Evolutionary conservation across 2,888 invertebrate species (phyloP).

Genomic region (Formica aserva): DNA sequence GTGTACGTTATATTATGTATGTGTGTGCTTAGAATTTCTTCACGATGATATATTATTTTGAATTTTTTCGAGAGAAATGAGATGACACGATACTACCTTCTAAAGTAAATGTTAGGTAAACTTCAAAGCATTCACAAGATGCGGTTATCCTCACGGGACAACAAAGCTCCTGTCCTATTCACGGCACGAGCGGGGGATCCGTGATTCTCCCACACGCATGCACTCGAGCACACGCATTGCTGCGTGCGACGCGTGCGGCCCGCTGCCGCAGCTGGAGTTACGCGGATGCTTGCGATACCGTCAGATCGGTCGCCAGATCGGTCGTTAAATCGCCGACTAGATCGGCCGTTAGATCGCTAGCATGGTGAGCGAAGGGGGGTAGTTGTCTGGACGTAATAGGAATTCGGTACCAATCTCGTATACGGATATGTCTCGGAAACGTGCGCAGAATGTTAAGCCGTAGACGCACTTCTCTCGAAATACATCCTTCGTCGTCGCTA

Average conservation of each 20-base stretch:
- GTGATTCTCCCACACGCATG: slow-evolving; percentile 42
- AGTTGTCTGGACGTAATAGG: slow-evolving; percentile 64
- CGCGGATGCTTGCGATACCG: slow-evolving; percentile 62
- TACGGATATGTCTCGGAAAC: slow-evolving; percentile 65
- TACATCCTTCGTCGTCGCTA: slow-evolving; percentile 20
- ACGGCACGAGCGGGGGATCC: slow-evolving; percentile 54
- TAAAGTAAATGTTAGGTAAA: slow-evolving; percentile 37
- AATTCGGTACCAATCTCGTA: slow-evolving; percentile 68
- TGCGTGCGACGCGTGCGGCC: neutral
- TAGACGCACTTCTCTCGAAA: slow-evolving; percentile 25
- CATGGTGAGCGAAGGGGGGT: slow-evolving; percentile 41
- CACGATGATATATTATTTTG: neutral
- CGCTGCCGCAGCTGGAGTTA: slow-evolving; percentile 59
- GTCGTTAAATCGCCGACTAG: slow-evolving; percentile 47
- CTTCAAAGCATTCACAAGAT: slow-evolving; percentile 18
- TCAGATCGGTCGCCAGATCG: slow-evolving; percentile 60
- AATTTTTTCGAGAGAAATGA: neutral
- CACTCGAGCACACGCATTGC: slow-evolving; percentile 27
- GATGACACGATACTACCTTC: slow-evolving; percentile 27
- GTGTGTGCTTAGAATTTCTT: neutral
- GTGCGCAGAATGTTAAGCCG: slow-evolving; percentile 65
- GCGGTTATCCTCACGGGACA: slow-evolving; percentile 35
- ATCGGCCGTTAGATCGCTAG: slow-evolving; percentile 62
- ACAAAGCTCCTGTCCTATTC: slow-evolving; percentile 61
- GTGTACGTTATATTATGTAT: neutral